Base-by-base conservation (phyloP, 2,888 invertebrate genomes). In the Melinopterus prodromus region DNA sequence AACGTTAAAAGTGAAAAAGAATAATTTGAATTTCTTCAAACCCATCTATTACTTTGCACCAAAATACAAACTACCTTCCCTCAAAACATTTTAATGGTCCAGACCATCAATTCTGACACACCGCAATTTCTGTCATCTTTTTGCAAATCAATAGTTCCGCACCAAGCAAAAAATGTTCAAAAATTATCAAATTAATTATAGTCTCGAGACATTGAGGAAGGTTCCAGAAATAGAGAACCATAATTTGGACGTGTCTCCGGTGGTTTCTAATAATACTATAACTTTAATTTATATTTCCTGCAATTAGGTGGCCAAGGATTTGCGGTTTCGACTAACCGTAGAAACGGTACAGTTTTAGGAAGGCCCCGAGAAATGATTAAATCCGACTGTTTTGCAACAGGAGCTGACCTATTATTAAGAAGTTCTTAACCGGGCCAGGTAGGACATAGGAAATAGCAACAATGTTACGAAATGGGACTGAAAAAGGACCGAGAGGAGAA, bases 401-500 rank as follows among this genome's bases (percentile, higher is more conserved):
- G 53, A 53, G 53, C 53, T 53, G 53, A 53, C 53, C 53, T 53
- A 53, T 53, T 53, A 53, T 53, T 53, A 53, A 53, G 53, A 53
- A 53, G 53, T 53, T 53, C 53, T 53, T 53, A 53, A 53, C 53
- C 53, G 53, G 53, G 53, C 5, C 53, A 53, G 53, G 53, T 53
- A 53, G 12, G 53, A 7, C 53, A 53, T 53, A 53, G 53, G 53
- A 53, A 53, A 53, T 53, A 12, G 53, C 53, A 53, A 53, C 53
- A 53, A 53, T 53, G 53, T 53, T 53, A 53, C 53, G 9, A 12
- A 53, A 53, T 53, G 53, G 53, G 53, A 53, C 53, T 1, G 53
- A 53, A 53, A 53, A 53, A 69, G 36, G 71, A 37, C 36, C 15
- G 37, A 77, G 37, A 36, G 16, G 69, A 70, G 71, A 77, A 71